These are phyloP conservation scores for Sylvia borin DNA, from an alignment of 2,797 vertebrate genomes.

Conservation along the genomic window DNA sequence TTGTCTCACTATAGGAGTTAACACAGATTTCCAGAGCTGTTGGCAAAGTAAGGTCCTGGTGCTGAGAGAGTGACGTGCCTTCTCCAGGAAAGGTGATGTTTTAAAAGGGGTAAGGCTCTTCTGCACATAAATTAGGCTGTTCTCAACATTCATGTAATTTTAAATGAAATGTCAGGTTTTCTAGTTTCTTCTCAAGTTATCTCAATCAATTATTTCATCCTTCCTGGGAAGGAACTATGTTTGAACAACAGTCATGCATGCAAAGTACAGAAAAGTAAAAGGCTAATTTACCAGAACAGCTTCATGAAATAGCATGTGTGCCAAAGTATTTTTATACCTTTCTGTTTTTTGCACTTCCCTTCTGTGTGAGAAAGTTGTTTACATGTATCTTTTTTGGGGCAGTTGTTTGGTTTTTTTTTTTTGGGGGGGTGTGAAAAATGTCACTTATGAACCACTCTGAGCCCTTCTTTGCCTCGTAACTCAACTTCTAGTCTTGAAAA, in stretches of 20 bases:
- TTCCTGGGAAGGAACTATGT: neutral
- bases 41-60: fast-evolving
- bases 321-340: neutral
- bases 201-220: neutral
- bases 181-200: neutral
- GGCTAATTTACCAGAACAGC: neutral
- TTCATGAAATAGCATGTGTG: neutral
- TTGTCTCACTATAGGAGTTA: fast-evolving
- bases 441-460: neutral
- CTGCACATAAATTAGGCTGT: neutral
- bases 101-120: neutral
- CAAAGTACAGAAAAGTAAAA: neutral
- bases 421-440: neutral
- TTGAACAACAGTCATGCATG: neutral
- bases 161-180: neutral
- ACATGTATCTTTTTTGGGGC: neutral
- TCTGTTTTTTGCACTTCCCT: neutral
- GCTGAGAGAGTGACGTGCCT: neutral
- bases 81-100: fast-evolving
- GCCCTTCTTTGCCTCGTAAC: neutral
- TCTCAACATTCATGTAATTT: neutral
- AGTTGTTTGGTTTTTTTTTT: no score
- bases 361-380: neutral
- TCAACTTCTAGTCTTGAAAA: neutral
- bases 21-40: neutral